Percentiles rank a stretch among this genome's conserved stretches.
phyloP scores from a whole-genome alignment of 2,113 vertebrate genomes.

The Phalacrocorax pelagicus region DNA sequence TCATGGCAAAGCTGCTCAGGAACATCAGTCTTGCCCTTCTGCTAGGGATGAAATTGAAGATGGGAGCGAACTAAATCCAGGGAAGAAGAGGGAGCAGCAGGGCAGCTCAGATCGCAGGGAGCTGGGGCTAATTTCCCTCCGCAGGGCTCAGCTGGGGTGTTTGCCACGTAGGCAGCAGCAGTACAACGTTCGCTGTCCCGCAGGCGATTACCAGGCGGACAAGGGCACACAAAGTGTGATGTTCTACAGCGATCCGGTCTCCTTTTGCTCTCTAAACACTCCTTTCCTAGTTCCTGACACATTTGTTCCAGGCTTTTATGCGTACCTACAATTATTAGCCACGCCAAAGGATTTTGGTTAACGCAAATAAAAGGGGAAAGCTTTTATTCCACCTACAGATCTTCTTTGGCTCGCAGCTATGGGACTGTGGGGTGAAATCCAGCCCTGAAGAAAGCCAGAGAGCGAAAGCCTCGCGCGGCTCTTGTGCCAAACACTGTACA shows the following conservation, averaged over 20 bases:
- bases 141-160: background rate
- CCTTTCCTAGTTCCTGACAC: background rate
- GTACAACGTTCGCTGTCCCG: rapidly evolving
- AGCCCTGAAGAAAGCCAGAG: background rate
- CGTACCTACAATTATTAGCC: background rate
- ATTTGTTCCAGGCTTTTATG: background rate
- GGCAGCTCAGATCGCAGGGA: background rate
- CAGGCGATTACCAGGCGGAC: background rate
- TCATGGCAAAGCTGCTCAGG: background rate
- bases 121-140: background rate
- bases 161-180: background rate
- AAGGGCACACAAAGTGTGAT: rapidly evolving
- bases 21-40: background rate
- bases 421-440: slow-evolving; percentile 3
- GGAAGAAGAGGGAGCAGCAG: background rate
- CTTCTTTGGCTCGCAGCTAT: background rate
- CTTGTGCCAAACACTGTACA: background rate
- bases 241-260: background rate
- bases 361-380: slow-evolving; percentile 11
- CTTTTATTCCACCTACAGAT: slow-evolving; percentile 28
- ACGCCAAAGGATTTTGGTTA: background rate
- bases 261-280: background rate
- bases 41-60: background rate
- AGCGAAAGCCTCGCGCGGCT: background rate
- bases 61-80: background rate